Base-by-base conservation (phyloP, 2,113 vertebrate genomes). In the Xenopus laevis region DNA sequence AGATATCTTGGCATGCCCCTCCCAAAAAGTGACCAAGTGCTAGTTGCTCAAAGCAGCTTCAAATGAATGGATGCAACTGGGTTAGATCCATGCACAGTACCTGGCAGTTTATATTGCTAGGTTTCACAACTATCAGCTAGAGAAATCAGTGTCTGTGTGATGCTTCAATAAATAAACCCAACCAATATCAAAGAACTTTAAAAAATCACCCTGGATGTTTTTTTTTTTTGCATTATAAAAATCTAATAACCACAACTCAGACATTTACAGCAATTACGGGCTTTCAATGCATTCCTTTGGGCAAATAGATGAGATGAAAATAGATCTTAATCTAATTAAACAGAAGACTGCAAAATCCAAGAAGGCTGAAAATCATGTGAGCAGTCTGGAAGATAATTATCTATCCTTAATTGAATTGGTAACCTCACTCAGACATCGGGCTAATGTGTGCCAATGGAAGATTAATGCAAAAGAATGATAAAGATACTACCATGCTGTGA, bases 311-410 rank as follows among this genome's bases (percentile, higher is more conserved):
- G 53, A 55, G 53, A n/a, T 55, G 53, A n/a, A 55, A n/a, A 55
- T 55, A 55, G 17, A 55, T 55, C 53, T 55, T 55, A 55, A 55
- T 55, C 53, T 55, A 55, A 55, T 55, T 55, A 55, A 55, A 55
- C 16, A 55, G 17, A 55, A 55, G 5, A n/a, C 53, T 55, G 53
- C 15, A 18, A 55, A n/a, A 55, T 55, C 17, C 4, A n/a, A 55
- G 53, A 55, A 55, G 17, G 15, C 53, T 55, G 53, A 55, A 55
- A 55, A 55, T 55, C 53, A n/a, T 55, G 17, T 55, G 53, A 55
- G 17, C 53, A 55, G 53, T n/a, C 53, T 55, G 17, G 53, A 55
- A n/a, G 53, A n/a, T 55, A 55, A 55, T 55, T 55, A 55, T 55
- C 53, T 55, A 13, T 55, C 15, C 53, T n/a, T 55, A 55, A 55